phyloP scores from a whole-genome alignment of 1,140 invertebrate genomes.

The Daktulosphaira vitifoliae region DNA sequence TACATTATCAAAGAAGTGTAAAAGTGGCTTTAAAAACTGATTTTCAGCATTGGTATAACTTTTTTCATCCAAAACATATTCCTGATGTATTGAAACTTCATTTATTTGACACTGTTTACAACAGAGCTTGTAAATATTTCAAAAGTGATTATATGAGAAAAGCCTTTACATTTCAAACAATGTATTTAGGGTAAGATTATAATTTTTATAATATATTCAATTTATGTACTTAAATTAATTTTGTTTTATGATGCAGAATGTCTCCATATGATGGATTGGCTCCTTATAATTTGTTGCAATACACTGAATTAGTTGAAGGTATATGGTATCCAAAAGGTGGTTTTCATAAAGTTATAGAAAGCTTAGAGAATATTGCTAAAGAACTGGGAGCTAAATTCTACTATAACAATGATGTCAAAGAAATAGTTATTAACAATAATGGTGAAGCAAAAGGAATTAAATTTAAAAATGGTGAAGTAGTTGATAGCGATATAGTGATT shows the following conservation, averaged over 20 bases:
- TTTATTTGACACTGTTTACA: slow-evolving; percentile 11
- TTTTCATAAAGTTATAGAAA: slow-evolving; percentile 9
- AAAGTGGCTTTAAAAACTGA: slow-evolving; percentile 12
- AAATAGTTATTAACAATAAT: slow-evolving; percentile 5
- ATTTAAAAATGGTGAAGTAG: not conserved
- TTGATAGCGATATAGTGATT: slow-evolving; percentile 19
- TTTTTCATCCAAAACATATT: slow-evolving; percentile 23
- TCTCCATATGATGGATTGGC: slow-evolving; percentile 13
- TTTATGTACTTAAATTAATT: not conserved
- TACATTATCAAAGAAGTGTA: slow-evolving; percentile 20
- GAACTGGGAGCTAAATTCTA: not conserved
- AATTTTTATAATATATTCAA: not conserved
- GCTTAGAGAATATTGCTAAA: slow-evolving; percentile 3
- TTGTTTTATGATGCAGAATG: slow-evolving; percentile 5
- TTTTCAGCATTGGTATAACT: slow-evolving; percentile 26
- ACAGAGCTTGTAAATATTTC: slow-evolving; percentile 27
- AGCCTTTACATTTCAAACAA: slow-evolving; percentile 19
- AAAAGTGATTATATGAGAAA: slow-evolving; percentile 26
- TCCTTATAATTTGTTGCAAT: slow-evolving; percentile 12
- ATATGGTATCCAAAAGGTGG: slow-evolving; percentile 28
- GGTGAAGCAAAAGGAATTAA: slow-evolving; percentile 13
- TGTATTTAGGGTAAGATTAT: slow-evolving; percentile 15
- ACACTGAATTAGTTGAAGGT: slow-evolving; percentile 16
- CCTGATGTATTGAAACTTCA: slow-evolving; percentile 10
- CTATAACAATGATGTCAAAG: slow-evolving; percentile 1